Base-by-base conservation (phyloP, 30 jellyfish, hydroid and myxozoan genomes). In the Aurelia sp. region DNA sequence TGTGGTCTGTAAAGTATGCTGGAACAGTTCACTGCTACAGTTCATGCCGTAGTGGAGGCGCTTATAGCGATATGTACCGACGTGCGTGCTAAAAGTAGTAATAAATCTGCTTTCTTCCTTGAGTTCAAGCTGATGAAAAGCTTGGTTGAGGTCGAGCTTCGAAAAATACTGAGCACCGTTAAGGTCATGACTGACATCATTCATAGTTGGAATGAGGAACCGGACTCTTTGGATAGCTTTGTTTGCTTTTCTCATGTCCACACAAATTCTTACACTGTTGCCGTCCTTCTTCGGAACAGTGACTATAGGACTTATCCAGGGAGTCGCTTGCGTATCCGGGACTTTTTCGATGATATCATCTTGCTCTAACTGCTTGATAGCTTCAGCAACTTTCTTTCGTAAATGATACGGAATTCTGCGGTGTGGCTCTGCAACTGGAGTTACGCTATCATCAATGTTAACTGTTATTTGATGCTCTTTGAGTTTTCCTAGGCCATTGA, bases 201-300 rank as follows among this genome's bases (percentile, higher is more conserved):
- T 27, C 33, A 27, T 27, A 0, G 33, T 27, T 27, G 33, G 33
- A 27, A 27, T 27, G 33, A 27, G 33, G 33, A 27, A 27, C 33
- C 33, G 33, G 33, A 27, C 33, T 27, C 33, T 2, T 62, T 62
- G 2, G 73, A 27, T 27, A 27, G 33, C 33, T 27, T 27, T 41
- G 38, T 81, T 81, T 8, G 91, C 91, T 38, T n/a, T 30, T 51
- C 91, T 35, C 91, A 67, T 81, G 73, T 81, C 83, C 33, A 81
- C 72, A 38, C 78, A 50, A 12, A 81, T 44, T 40, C 91, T 20
- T 8, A 81, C 78, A 44, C 55, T 44, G 55, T 44, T 44, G 20
- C 30, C 80, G 31, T 22, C 75, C 67, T 78, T 78, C 51, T 78
- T 78, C 22, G 80, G 89, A 18, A 63, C 73, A 18, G 63, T 62